Base-by-base conservation (phyloP, 2,113 vertebrate genomes). In the Oxyruncus cristatus region DNA sequence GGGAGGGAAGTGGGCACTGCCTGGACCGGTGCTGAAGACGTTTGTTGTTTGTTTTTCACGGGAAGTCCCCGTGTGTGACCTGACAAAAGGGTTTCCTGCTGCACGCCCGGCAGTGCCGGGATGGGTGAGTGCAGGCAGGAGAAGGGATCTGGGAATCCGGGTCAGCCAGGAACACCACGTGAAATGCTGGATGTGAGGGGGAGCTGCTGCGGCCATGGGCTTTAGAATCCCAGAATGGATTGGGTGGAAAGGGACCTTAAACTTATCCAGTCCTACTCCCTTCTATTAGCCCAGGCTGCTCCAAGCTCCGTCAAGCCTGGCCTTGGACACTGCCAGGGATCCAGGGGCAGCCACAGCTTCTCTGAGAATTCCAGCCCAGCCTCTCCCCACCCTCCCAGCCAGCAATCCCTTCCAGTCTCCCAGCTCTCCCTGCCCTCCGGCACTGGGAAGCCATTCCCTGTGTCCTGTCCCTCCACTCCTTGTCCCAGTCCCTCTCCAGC, bases 61-160 rank as follows among this genome's bases (percentile, higher is more conserved):
- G 53, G 49, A 72, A 58, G 28, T 73, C 41, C 66, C 72, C 0
- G 0, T 2, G 42, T 35, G 89, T 53, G 67, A 80, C 49, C 56
- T 12, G 53, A 68, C 20, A 23, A 9, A 63, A 27, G 5, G 15
- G 9, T 39, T 61, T 21, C 21, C 80, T n/a, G 46, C 76, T 35
- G 46, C 15, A 2, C 4, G 7, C 14, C 30, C 12, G 6, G 4
- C 17, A 27, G 42, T 12, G 5, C 46, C 0, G 2, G 11, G 61
- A n/a, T 28, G 1, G 2, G 46, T 2, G 15, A 10, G 1, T 0
- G 16, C 6, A 49, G 55, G 32, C 27, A 28, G 42, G 44, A 24
- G 14, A 0, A 6, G 56, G 17, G 33, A 33, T 22, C 62, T 33
- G 0, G 19, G 5, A n/a, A 14, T 19, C 46, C 1, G 2, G 37